Evolutionary conservation across 2,113 vertebrate species (phyloP).

Genomic region (Agapornis roseicollis): DNA sequence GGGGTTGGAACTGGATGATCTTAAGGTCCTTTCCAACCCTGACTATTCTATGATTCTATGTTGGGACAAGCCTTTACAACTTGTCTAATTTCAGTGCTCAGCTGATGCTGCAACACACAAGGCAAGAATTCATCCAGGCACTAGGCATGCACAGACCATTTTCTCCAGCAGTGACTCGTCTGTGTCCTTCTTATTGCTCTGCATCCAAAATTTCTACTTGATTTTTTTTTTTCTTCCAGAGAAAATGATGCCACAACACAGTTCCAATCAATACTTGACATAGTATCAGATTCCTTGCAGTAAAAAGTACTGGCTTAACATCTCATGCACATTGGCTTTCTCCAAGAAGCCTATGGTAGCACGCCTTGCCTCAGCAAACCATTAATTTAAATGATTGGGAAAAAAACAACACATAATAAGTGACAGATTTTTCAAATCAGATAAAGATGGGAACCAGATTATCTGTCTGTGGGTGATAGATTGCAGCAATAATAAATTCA

Average conservation of each 20-base stretch:
- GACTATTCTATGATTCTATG: no score
- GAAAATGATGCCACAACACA: conserved; percentile 67
- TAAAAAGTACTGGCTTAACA: conserved; percentile 49
- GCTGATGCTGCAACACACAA: not conserved
- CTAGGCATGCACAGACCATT: not conserved
- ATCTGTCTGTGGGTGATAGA: conserved; percentile 98
- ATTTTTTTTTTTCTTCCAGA: not conserved
- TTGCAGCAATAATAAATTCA: conserved; percentile 99
- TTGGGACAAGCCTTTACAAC: not conserved
- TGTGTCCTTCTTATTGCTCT: conserved; percentile 8
- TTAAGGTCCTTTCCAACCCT: no score
- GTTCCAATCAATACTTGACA: conserved; percentile 68
- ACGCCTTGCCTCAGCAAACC: conserved; percentile 71
- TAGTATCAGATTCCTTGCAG: conserved; percentile 62
- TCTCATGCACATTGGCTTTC: conserved; percentile 7
- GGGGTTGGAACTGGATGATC: no score
- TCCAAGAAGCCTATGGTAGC: conserved; percentile 64
- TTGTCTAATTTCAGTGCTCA: not conserved
- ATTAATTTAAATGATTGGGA: conserved; percentile 84
- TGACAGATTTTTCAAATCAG: conserved; percentile 94
- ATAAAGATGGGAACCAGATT: conserved; percentile 98
- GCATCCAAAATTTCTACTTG: conserved; percentile 29
- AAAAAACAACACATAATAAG: conserved; percentile 86
- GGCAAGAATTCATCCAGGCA: not conserved
- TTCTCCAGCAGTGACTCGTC: not conserved